Evolutionary conservation across 2,797 vertebrate genomes (phyloP).

Genomic region (Acanthurus leucopareius): DNA sequence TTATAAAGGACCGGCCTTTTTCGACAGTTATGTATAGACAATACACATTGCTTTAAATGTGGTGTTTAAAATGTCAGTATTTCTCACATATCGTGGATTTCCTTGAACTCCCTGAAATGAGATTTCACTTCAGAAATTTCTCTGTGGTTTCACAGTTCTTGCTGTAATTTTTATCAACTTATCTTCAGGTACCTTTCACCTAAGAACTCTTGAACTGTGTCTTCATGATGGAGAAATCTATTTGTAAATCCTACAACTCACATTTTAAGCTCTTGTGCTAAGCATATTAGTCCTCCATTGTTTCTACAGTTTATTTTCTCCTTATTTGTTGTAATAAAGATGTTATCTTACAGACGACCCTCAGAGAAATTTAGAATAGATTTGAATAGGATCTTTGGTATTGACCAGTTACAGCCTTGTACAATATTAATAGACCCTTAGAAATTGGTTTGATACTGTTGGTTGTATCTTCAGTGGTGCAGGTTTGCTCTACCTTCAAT

Average conservation of each 20-base stretch:
- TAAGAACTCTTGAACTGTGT: constrained; percentile 58
- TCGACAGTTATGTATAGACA: constrained; percentile 50
- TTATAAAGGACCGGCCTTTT: constrained; percentile 42
- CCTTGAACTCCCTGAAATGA: constrained; percentile 31
- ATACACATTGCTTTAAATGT: constrained; percentile 80
- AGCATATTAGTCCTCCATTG: constrained; percentile 50
- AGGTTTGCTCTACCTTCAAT: constrained; percentile 55
- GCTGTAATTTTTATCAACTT: constrained; percentile 56
- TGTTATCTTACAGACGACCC: constrained; percentile 52
- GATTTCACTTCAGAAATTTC: constrained; percentile 48
- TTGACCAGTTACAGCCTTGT: constrained; percentile 65
- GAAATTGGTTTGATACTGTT: constrained; percentile 70
- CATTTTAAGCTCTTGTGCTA: constrained; percentile 59
- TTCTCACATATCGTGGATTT: constrained; percentile 59
- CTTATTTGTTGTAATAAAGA: constrained; percentile 59
- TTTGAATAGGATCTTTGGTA: constrained; percentile 63
- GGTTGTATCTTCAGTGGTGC: constrained; percentile 68
- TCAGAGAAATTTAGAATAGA: constrained; percentile 58
- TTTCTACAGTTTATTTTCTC: constrained; percentile 60
- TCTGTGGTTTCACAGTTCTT: constrained; percentile 59
- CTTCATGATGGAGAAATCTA: constrained; percentile 34
- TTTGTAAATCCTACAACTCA: constrained; percentile 60
- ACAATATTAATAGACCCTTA: constrained; percentile 66
- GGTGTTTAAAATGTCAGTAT: constrained; percentile 64
- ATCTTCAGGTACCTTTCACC: constrained; percentile 66